phyloP scores from a whole-genome alignment of 2,888 invertebrate genomes.

The Cephus sareptanus region DNA sequence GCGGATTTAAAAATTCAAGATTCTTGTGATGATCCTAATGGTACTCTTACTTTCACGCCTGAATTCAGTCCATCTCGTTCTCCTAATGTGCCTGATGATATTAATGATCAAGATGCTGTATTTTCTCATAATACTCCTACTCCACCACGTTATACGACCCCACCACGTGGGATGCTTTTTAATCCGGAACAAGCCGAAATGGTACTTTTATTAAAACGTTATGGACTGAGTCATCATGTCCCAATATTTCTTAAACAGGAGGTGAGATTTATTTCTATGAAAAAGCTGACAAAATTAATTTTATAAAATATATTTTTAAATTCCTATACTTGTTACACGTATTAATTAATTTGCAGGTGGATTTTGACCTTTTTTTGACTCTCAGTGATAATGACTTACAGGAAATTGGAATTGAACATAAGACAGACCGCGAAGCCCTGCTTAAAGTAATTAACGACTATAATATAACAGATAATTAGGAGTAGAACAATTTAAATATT shows the following conservation, averaged over 20 bases:
- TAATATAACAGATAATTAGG: conserved; percentile 20
- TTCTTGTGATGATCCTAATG: conserved; percentile 29
- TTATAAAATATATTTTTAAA: neutral
- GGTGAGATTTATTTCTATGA: conserved; percentile 35
- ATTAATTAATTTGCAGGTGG: conserved; percentile 45
- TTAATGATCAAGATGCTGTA: conserved; percentile 49
- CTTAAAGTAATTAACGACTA: conserved; percentile 43
- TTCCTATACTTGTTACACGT: neutral
- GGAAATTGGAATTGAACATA: conserved; percentile 54
- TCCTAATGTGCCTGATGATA: conserved; percentile 45
- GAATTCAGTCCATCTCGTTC: conserved; percentile 52
- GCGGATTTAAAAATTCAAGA: conserved; percentile 36
- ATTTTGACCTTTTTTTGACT: conserved; percentile 55
- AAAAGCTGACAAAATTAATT: conserved; percentile 1
- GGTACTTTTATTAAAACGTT: conserved; percentile 45
- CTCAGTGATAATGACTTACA: conserved; percentile 52
- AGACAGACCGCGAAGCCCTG: conserved; percentile 46
- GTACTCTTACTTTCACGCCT: conserved; percentile 44
- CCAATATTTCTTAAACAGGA: conserved; percentile 57
- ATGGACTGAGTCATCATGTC: conserved; percentile 45
- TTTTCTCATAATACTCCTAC: conserved; percentile 54
- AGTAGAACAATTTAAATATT: neutral
- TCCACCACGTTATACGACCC: conserved; percentile 51
- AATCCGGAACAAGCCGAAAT: conserved; percentile 46
- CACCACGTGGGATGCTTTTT: conserved; percentile 50